A percentile compares a stretch with the other conserved stretches of the same genome.
phyloP scores from a whole-genome alignment of 2,797 vertebrate species.

The Hydrocynus forskahlii region DNA sequence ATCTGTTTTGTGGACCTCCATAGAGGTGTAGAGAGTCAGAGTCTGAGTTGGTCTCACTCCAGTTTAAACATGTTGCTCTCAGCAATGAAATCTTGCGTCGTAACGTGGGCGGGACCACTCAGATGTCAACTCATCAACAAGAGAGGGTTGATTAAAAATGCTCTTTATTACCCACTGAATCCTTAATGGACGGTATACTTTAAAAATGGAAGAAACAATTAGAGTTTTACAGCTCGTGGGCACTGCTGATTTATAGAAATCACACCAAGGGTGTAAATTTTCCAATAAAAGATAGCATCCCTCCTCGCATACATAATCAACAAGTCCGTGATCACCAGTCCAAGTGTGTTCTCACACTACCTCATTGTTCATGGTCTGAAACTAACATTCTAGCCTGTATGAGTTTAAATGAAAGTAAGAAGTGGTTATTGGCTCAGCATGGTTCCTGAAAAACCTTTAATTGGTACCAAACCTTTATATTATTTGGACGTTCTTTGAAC shows the following conservation, averaged over 20 bases:
- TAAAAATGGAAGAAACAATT: slow-evolving; percentile 86
- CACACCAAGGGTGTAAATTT: slow-evolving; percentile 82
- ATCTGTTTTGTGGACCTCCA: slow-evolving; percentile 17
- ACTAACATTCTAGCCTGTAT: not conserved
- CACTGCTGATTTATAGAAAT: slow-evolving; percentile 85
- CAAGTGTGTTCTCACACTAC: not conserved
- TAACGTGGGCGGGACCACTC: slow-evolving; percentile 74
- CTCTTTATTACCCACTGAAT: slow-evolving; percentile 82
- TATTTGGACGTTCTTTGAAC: not conserved
- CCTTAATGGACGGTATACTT: slow-evolving; percentile 84
- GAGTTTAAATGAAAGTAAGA: not conserved
- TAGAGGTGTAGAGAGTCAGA: slow-evolving; percentile 31
- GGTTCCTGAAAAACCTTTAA: not conserved
- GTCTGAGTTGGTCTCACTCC: slow-evolving; percentile 38
- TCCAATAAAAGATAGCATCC: slow-evolving; percentile 78
- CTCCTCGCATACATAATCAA: slow-evolving; percentile 81
- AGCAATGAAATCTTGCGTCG: slow-evolving; percentile 67
- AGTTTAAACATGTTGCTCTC: slow-evolving; percentile 61
- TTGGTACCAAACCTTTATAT: not conserved
- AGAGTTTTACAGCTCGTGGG: slow-evolving; percentile 84
- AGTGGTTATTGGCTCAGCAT: not conserved
- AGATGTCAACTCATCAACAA: slow-evolving; percentile 81
- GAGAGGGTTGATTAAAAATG: slow-evolving; percentile 85
- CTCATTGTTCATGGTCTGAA: not conserved
- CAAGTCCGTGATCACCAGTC: slow-evolving; percentile 62